Evolutionary conservation across 2,888 invertebrate genomes (phyloP).

Genomic region (Drosophila acutilabella): DNA sequence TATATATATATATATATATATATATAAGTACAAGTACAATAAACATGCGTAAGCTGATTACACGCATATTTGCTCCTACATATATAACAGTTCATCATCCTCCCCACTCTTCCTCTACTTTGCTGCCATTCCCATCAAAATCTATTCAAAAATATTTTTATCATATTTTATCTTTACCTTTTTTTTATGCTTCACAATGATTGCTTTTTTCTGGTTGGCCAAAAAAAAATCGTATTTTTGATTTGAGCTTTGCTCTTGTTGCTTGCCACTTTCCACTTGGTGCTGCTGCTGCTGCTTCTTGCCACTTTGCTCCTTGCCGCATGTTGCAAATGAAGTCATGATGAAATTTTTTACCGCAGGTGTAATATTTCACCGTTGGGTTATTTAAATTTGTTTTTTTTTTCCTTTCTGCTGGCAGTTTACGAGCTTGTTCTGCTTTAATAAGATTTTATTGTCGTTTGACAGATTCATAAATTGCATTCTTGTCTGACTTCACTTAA

Average conservation of each 20-base stretch:
- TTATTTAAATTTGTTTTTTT: constrained; percentile 62
- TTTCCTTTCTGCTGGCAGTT: constrained; percentile 44
- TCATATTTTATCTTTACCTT: constrained; percentile 51
- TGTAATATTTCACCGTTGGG: constrained; percentile 69
- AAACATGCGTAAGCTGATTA: constrained; percentile 82
- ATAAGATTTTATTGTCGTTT: constrained; percentile 71
- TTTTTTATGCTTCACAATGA: constrained; percentile 47
- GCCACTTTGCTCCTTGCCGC: constrained; percentile 14
- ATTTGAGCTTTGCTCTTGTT: constrained; percentile 46
- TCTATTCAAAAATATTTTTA: constrained; percentile 49
- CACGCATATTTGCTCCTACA: constrained; percentile 76
- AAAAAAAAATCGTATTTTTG: constrained; percentile 65
- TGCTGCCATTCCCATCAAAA: constrained; percentile 12
- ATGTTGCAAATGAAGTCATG: constrained; percentile 48
- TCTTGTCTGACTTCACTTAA: constrained; percentile 3
- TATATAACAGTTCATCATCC: constrained; percentile 39
- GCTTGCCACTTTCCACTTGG: background rate
- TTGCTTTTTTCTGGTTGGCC: constrained; percentile 61
- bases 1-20: constrained; percentile 31
- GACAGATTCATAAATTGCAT: constrained; percentile 61
- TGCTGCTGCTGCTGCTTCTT: background rate
- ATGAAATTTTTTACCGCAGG: constrained; percentile 70
- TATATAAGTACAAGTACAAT: constrained; percentile 47
- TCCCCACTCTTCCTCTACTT: background rate
- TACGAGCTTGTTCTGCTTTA: constrained; percentile 40